Conservation (phyloP, 2,113 vertebrate genomes). For the Archilochus colubris region DNA sequence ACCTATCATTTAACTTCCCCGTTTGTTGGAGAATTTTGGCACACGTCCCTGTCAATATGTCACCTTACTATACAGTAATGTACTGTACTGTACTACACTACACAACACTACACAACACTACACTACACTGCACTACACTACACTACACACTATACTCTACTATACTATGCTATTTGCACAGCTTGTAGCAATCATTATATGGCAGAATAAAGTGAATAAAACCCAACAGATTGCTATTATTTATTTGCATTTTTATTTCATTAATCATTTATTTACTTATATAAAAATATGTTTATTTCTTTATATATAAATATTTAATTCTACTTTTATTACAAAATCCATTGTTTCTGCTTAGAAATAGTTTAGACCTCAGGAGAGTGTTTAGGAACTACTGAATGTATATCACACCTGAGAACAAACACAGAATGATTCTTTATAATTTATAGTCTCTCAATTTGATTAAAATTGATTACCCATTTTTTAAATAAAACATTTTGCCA, state of each 20-base stretch:
- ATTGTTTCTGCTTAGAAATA: conserved; percentile 10
- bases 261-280: too few relatives aligned
- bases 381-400: conserved; percentile 10
- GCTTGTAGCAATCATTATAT: not conserved
- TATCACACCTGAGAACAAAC: not conserved
- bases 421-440: conserved; percentile 14
- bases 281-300: too few relatives aligned
- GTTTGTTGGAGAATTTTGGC: not conserved
- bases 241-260: too few relatives aligned
- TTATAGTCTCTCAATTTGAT: conserved; percentile 21
- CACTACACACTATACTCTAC: too few relatives aligned
- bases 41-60: not conserved
- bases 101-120: too few relatives aligned
- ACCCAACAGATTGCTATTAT: too few relatives aligned
- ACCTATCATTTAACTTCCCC: not conserved
- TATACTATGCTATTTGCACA: not conserved
- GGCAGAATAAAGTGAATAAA: conserved; percentile 1
- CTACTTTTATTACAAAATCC: conserved; percentile 22
- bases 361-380: conserved; percentile 21
- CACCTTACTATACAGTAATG: not conserved
- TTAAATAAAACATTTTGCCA: conserved; percentile 30
- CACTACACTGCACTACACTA: too few relatives aligned
- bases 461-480: conserved; percentile 37
- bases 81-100: too few relatives aligned
- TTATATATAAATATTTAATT: not conserved